Evolutionary conservation across 64 coral and sea anemone genomes (phyloP), one percentile per base, ranked within the genome.

Genomic region (Actinia tenebrosa): DNA sequence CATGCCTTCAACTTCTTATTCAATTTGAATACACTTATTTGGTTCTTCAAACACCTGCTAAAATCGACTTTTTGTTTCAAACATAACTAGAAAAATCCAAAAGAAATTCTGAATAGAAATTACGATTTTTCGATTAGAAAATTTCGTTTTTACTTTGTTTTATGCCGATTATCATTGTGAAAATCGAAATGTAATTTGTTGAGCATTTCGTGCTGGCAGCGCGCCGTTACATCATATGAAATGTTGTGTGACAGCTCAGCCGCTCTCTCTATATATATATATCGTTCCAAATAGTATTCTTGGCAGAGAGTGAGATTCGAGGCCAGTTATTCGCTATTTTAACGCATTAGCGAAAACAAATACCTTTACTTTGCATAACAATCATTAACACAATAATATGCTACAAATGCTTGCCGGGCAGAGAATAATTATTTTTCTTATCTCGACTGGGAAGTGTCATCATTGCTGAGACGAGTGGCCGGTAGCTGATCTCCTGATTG

Each of bases 11-110:
- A 37, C 30, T 37, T 37, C 30, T 0, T 37, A 1, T 37, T 37
- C 30, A 75, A 75, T 27, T 30, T 75, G 69, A 75, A 75, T 75
- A 75, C 69, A 75, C 26, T 75, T 42, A 75, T 75, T 75, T 3
- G 14, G 22, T 9, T 50, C 26, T 43, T 30, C 18, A 75, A 75
- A 43, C 69, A 75, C 69, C 69, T 75, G 69, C 26, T 26, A 75
- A 14, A 14, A 75, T 14, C 7, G 69, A 43, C 69, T 75, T 75
- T 37, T 75, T 75, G 20, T 14, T 10, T 37, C 13, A 42, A 75
- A 75, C 9, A 71, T 37, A 71, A 71, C 4, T 10, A 10, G 3
- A 1, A 11, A 30, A 75, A 75, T 14, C 13, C 10, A 6, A 30
- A 75, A 9, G 69, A 75, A 30, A 26, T 75, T 14, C 69, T 13